phyloP scores from a whole-genome alignment of 2,797 vertebrate species.

The Chanos chanos region DNA sequence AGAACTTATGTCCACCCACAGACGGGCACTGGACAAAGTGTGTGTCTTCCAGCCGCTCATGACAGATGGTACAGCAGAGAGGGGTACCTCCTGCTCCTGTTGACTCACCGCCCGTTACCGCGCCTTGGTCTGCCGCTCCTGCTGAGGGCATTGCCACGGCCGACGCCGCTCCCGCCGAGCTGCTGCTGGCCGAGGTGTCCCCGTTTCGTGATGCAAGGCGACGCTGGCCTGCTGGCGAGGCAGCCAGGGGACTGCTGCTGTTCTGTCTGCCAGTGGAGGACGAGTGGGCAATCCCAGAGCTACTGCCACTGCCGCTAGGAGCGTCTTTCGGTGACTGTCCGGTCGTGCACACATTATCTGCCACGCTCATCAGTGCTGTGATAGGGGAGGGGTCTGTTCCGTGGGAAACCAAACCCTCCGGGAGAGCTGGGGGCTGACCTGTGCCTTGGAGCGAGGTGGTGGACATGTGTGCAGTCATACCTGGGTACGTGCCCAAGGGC shows the following conservation, averaged over 20 bases:
- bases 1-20: constrained; percentile 85
- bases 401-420: constrained; percentile 56
- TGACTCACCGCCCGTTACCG: constrained; percentile 50
- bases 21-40: constrained; percentile 92
- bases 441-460: constrained; percentile 23
- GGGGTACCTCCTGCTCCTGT: constrained; percentile 63
- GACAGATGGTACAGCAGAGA: constrained; percentile 84
- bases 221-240: constrained; percentile 56
- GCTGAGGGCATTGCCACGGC: constrained; percentile 54
- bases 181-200: constrained; percentile 41
- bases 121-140: constrained; percentile 34
- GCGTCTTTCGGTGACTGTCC: constrained; percentile 79
- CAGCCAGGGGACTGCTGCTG: constrained; percentile 58
- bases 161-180: constrained; percentile 22
- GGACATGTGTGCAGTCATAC: constrained; percentile 62
- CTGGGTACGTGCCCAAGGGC: constrained; percentile 70
- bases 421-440: constrained; percentile 45
- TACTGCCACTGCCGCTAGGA: constrained; percentile 53
- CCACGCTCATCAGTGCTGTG: constrained; percentile 83
- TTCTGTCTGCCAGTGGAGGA: constrained; percentile 55
- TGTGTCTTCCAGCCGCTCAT: constrained; percentile 85
- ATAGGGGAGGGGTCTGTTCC: constrained; percentile 81
- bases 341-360: constrained; percentile 74
- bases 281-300: constrained; percentile 57
- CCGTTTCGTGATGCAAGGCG: constrained; percentile 65